Percentiles rank a stretch among this genome's conserved stretches.
Conservation (phyloP, 1,140 invertebrate species). For the Caenorhabditis remanei region DNA sequence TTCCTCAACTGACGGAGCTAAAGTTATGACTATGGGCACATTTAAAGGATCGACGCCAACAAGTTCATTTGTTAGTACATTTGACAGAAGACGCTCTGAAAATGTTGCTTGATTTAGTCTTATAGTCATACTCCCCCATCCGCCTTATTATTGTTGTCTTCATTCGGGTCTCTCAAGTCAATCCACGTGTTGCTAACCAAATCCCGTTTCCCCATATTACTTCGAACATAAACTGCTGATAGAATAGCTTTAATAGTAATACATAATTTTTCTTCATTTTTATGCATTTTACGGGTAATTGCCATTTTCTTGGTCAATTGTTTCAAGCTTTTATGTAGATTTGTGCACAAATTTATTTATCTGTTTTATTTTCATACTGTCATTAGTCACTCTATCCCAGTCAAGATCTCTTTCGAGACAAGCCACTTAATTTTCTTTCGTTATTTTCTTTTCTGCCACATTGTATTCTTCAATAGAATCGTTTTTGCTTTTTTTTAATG, state of each 20-base stretch:
- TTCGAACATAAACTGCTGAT: background rate
- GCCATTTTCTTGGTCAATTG: background rate
- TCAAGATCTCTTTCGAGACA: conserved; percentile 32
- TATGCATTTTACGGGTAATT: background rate
- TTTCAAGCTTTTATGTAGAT: conserved; percentile 12
- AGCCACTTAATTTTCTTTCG: conserved; percentile 12
- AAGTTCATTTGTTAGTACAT: conserved; percentile 42
- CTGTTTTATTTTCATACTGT: background rate
- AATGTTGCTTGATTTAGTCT: conserved; percentile 19
- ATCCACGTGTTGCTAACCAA: conserved; percentile 19
- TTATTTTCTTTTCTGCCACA: too few relatives aligned
- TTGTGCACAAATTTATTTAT: conserved; percentile 38
- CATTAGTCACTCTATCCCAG: background rate
- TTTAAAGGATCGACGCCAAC: conserved; percentile 47
- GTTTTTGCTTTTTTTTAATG: background rate
- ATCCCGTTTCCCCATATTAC: conserved; percentile 14
- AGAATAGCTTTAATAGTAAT: conserved; percentile 15
- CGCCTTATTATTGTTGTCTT: background rate
- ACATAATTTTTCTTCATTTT: background rate
- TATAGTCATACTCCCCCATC: background rate
- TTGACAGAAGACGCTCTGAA: conserved; percentile 44
- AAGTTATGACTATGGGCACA: conserved; percentile 40
- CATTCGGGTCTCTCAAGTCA: background rate
- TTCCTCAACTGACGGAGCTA: conserved; percentile 57
- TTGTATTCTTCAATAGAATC: background rate